phyloP scores from a whole-genome alignment of 30 jellyfish, hydroid and myxozoan genomes.

The Hydra vulgaris region DNA sequence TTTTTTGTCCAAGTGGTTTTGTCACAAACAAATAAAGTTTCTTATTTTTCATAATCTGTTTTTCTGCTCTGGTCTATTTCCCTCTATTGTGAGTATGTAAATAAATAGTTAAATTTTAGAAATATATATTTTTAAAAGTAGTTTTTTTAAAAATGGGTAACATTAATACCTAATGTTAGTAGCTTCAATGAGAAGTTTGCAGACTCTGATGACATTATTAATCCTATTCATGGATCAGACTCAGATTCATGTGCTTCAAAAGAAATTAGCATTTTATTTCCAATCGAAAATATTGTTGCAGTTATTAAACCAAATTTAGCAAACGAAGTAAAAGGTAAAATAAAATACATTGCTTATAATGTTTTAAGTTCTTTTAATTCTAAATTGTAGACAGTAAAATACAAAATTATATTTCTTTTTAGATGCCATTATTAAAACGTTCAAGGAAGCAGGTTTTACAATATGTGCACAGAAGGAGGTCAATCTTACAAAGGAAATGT shows the following conservation, averaged over 20 bases:
- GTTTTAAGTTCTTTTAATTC: not conserved
- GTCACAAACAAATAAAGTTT: too few relatives aligned
- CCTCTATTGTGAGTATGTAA: too few relatives aligned
- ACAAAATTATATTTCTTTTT: not conserved
- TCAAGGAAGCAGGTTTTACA: conserved; percentile 70
- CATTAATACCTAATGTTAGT: not conserved
- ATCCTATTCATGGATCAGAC: conserved; percentile 89
- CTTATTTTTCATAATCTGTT: too few relatives aligned
- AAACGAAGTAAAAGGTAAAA: conserved; percentile 49
- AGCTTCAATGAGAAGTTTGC: conserved; percentile 79
- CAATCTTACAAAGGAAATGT: conserved; percentile 60
- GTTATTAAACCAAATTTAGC: conserved; percentile 79
- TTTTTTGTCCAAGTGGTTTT: too few relatives aligned
- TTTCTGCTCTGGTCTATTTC: too few relatives aligned
- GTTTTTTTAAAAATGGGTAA: too few relatives aligned
- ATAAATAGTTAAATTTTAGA: too few relatives aligned
- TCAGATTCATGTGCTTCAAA: conserved; percentile 48
- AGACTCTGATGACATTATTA: conserved; percentile 49
- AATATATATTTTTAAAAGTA: too few relatives aligned
- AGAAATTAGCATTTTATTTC: conserved; percentile 60
- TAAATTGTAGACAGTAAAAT: not conserved
- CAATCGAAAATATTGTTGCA: conserved; percentile 76
- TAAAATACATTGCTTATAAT: conserved; percentile 46
- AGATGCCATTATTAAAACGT: conserved; percentile 53
- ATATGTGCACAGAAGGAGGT: conserved; percentile 88